Evolutionary conservation across 2,888 invertebrate species (phyloP), one percentile per base, ranked within the genome.

Genomic region (Cataglyphis rosenhaueri): DNA sequence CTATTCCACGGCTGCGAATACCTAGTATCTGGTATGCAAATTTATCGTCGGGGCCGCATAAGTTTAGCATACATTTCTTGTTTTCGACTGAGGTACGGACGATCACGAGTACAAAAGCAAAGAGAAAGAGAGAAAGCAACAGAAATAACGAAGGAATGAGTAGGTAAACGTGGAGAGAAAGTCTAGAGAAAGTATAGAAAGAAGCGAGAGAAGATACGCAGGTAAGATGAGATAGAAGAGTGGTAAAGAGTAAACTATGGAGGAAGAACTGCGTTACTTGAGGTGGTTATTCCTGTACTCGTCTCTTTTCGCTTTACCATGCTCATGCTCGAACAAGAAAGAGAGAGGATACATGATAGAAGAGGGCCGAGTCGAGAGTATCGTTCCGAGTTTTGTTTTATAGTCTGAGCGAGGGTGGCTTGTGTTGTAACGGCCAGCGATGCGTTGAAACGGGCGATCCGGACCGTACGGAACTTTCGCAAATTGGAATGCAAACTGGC

Each of bases 1-100:
- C 88, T 87, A 86, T 91, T 90, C 91, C 88, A 87, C 86, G 89
- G 85, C 79, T 85, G 86, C 87, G 86, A 89, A 85, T 91, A 86
- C 88, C 89, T 88, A 89, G 91, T 92, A 91, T 91, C 91, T 89
- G 87, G 82, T 87, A 91, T 91, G 91, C 87, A 91, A 91, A 91
- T 88, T 91, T 90, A 91, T 91, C 87, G 91, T 62, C 78, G 81
- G 55, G 41, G 81, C 88, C 85, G 92, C 89, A 91, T 91, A 92
- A 91, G 86, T 91, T 92, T 91, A 91, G 88, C 92, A 92, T 92
- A 92, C 87, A 91, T 91, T 92, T 90, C 92, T 92, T 90, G 92
- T 88, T 92, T 92, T 92, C 86, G 88, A 87, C 66, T 83, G 86
- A 88, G 84, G 84, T 81, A 90, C 85, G 86, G 85, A 76, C 75